These are phyloP conservation scores for Caerostris darwini DNA, from an alignment of 1,140 invertebrate species.

Conservation along the genomic window DNA sequence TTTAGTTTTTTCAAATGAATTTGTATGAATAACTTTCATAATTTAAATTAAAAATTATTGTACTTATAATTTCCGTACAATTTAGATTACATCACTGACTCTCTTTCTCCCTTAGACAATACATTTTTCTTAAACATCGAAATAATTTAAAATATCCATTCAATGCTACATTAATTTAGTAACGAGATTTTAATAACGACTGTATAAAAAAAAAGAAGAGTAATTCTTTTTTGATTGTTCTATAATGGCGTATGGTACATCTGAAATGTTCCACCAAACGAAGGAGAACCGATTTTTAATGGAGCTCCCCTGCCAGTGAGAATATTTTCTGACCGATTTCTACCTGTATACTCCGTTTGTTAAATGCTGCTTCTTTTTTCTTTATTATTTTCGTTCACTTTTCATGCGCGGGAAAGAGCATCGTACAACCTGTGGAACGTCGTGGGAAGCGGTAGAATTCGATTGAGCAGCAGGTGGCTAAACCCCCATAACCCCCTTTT, in stretches of 20 bases:
- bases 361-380: not conserved
- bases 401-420: slow-evolving; percentile 27
- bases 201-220: not conserved
- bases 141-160: not conserved
- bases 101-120: too few relatives aligned
- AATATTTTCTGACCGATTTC: not conserved
- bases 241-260: not conserved
- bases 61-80: too few relatives aligned
- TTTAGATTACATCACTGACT: too few relatives aligned
- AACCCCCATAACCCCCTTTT: not conserved
- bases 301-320: slow-evolving; percentile 37
- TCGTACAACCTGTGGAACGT: slow-evolving; percentile 33
- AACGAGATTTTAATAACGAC: not conserved
- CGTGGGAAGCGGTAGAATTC: not conserved
- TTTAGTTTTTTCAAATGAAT: too few relatives aligned
- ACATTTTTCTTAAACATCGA: too few relatives aligned
- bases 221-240: not conserved
- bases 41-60: too few relatives aligned
- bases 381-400: slow-evolving; percentile 21
- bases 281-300: not conserved
- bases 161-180: slow-evolving; percentile 15
- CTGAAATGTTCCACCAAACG: not conserved
- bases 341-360: not conserved
- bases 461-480: slow-evolving; percentile 30
- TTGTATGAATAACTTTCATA: too few relatives aligned